Base-by-base conservation (phyloP, 2,888 invertebrate species). In the Plemyria rubiginata region DNA sequence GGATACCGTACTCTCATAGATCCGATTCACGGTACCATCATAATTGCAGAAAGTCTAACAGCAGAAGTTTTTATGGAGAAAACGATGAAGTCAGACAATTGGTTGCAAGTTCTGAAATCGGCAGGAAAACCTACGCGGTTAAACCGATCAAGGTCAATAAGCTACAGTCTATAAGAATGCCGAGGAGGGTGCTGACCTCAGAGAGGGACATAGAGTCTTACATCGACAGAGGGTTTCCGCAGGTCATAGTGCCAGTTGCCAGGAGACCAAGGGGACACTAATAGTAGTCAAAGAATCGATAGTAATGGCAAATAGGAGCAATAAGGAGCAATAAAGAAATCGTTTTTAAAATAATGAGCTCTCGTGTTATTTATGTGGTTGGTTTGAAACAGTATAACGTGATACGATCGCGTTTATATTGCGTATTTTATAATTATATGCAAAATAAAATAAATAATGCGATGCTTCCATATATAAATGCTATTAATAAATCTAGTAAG, bases 1-100 rank as follows among this genome's bases (percentile, higher is more conserved):
- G 58, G 3, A 83, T 84, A 12, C 87, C 88, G 0, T 76, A 73
- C 62, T 71, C 79, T 2, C 84, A 87, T 55, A 77, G 65, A 54
- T 59, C 38, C 0, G 71, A 77, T 15, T 88, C 90, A 0, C 84
- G 69, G 58, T 89, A 88, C 55, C 90, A 89, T 53, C 50, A 67
- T 1, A 63, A 71, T 40, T 90, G 89, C 63, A 79, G 71, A 40
- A 71, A 70, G 3, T 46, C 67, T 11, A 56, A 62, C 6, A 62
- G 51, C 29, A 71, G 66, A 28, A 56, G 69, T 0, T 69, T 53
- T 22, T 66, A 70, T 28, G 57, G 53, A 54, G 72, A 78, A 43
- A 56, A 36, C 15, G 75, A 75, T 3, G 72, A 73, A 5, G 43
- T 64, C 6, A 58, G 66, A 15, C 69, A 71, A 49, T 8, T 69